phyloP scores from a whole-genome alignment of 2,113 vertebrate species.

The Cromileptes altivelis region DNA sequence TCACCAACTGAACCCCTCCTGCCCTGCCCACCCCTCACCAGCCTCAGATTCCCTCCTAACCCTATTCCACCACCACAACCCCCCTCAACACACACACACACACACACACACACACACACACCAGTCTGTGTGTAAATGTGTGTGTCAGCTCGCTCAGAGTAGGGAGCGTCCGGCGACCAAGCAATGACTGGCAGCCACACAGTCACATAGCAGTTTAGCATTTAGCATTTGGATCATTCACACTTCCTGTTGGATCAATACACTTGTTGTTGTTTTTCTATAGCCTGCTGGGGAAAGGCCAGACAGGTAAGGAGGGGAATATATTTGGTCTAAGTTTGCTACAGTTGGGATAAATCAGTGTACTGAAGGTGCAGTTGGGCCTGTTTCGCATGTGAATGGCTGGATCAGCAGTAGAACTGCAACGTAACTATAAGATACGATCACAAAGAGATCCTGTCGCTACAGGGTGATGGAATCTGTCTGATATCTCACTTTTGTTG shows the following conservation, averaged over 20 bases:
- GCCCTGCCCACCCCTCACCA: constrained; percentile 17
- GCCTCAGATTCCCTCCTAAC: constrained; percentile 69
- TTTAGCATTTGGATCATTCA: constrained; percentile 46
- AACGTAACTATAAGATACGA: neutral
- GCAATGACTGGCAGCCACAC: constrained; percentile 56
- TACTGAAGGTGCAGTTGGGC: constrained; percentile 5
- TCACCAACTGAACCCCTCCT: constrained; percentile 21
- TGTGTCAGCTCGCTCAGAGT: constrained; percentile 57
- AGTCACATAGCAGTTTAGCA: constrained; percentile 43
- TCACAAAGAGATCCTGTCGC: neutral
- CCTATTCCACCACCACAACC: constrained; percentile 47
- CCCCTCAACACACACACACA: constrained; percentile 16
- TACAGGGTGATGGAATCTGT: neutral
- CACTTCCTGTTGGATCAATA: constrained; percentile 63
- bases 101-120: constrained; percentile 17
- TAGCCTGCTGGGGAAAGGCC: constrained; percentile 24
- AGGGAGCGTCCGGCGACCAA: constrained; percentile 35
- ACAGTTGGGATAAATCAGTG: neutral
- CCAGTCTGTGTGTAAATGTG: constrained; percentile 54
- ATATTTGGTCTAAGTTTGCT: neutral
- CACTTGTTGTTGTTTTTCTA: neutral
- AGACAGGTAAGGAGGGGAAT: constrained; percentile 61
- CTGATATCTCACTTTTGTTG: neutral
- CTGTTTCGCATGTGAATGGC: neutral
- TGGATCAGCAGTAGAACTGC: neutral